Evolutionary conservation across 2,797 vertebrate species (phyloP).

Genomic region (Sebastes vulpes): DNA sequence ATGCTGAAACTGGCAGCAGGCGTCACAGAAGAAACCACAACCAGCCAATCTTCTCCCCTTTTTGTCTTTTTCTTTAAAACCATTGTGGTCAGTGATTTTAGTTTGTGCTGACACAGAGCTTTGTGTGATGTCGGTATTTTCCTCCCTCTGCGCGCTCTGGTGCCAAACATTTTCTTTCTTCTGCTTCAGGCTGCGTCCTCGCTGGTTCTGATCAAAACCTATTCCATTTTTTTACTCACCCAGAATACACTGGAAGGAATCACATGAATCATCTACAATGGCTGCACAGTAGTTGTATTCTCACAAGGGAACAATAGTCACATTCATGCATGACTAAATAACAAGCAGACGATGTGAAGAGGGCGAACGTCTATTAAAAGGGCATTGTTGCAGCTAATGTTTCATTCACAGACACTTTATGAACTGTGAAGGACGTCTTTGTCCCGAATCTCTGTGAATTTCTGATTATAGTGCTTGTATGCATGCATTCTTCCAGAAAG

Average conservation of each 20-base stretch:
- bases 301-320: constrained; percentile 24
- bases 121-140: neutral
- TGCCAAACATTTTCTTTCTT: neutral
- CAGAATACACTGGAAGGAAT: neutral
- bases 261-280: neutral
- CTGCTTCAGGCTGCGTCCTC: neutral
- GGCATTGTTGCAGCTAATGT: constrained; percentile 2
- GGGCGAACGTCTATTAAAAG: constrained; percentile 11
- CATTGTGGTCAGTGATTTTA: neutral
- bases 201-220: constrained; percentile 8
- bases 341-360: neutral
- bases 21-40: neutral
- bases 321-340: constrained; percentile 37
- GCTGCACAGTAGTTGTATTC: neutral
- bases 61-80: neutral
- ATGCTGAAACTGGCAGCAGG: neutral
- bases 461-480: neutral
- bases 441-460: constrained; percentile 12
- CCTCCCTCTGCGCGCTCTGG: neutral
- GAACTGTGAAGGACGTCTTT: constrained; percentile 41
- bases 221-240: neutral
- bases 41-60: neutral
- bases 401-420: constrained; percentile 9
- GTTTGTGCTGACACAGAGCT: constrained; percentile 26
- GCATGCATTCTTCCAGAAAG: neutral